Evolutionary conservation across 2,113 vertebrate species (phyloP).

Genomic region (Nanorana parkeri): DNA sequence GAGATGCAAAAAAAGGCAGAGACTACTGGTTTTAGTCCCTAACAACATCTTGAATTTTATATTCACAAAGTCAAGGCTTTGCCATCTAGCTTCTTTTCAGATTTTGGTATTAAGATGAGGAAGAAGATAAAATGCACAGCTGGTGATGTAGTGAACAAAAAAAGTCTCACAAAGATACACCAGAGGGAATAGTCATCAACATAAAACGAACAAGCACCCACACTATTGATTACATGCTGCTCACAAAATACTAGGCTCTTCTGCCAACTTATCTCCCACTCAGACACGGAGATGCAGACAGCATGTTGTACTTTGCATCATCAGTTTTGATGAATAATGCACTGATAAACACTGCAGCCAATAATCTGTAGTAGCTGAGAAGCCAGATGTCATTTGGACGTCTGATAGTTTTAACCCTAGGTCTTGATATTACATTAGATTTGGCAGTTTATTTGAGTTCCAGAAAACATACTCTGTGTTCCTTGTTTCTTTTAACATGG

Average conservation of each 20-base stretch:
- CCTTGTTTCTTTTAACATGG: neutral
- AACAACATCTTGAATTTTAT: slow-evolving; percentile 28
- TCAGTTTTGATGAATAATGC: slow-evolving; percentile 86
- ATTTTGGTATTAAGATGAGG: slow-evolving; percentile 69
- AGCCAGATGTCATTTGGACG: slow-evolving; percentile 84
- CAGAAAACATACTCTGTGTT: slow-evolving; percentile 50
- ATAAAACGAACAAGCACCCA: slow-evolving; percentile 80
- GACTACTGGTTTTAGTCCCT: neutral
- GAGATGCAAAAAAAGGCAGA: too few species aligned
- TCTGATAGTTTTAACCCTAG: slow-evolving; percentile 78
- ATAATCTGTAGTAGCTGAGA: slow-evolving; percentile 75
- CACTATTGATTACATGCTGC: slow-evolving; percentile 80
- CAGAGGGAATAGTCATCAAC: slow-evolving; percentile 82
- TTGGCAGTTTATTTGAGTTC: slow-evolving; percentile 60
- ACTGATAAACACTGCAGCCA: slow-evolving; percentile 82
- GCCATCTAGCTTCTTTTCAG: slow-evolving; percentile 72
- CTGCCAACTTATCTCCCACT: slow-evolving; percentile 79
- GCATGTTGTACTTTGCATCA: slow-evolving; percentile 83
- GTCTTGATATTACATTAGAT: slow-evolving; percentile 73
- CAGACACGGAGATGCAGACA: slow-evolving; percentile 75
- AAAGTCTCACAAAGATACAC: slow-evolving; percentile 77
- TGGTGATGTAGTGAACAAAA: slow-evolving; percentile 78
- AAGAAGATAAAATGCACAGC: slow-evolving; percentile 73
- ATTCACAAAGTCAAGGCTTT: slow-evolving; percentile 67
- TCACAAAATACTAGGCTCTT: slow-evolving; percentile 78